Evolutionary conservation across 2,888 invertebrate genomes (phyloP).

Genomic region (Lasius fuliginosus): DNA sequence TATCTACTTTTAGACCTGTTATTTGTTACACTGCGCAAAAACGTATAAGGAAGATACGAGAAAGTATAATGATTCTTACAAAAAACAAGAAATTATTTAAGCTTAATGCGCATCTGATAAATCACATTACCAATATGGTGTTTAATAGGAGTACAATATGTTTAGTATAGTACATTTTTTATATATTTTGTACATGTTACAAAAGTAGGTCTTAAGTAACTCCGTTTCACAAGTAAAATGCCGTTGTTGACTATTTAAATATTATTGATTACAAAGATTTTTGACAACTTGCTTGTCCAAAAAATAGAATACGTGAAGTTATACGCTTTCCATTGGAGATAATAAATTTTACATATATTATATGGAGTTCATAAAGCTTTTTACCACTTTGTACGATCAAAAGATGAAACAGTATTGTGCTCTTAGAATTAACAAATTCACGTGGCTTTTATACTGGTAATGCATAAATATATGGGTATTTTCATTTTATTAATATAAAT

Average conservation of each 20-base stretch:
- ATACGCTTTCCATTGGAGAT: neutral
- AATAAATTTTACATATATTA: constrained; percentile 10
- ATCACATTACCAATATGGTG: neutral
- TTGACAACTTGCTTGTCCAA: neutral
- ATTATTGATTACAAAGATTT: neutral
- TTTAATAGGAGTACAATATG: constrained; percentile 2
- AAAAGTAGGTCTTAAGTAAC: neutral
- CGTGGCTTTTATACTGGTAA: neutral
- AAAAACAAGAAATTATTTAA: neutral
- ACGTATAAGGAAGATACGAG: neutral
- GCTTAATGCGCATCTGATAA: neutral
- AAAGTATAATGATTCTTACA: neutral
- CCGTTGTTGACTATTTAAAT: neutral
- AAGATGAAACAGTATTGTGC: constrained; percentile 20
- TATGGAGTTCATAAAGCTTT: neutral
- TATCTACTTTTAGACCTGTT: constrained; percentile 11
- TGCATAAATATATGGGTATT: neutral
- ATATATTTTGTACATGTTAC: constrained; percentile 23
- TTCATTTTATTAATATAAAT: neutral
- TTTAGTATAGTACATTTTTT: constrained; percentile 20
- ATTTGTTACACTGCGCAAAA: neutral
- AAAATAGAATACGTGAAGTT: neutral
- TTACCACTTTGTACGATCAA: neutral
- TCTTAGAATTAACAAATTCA: constrained; percentile 12
- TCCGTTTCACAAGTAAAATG: neutral